Evolutionary conservation across 1,140 invertebrate genomes (phyloP), one percentile per base, ranked within the genome.

Genomic region (Mycetomoellerius zeteki): DNA sequence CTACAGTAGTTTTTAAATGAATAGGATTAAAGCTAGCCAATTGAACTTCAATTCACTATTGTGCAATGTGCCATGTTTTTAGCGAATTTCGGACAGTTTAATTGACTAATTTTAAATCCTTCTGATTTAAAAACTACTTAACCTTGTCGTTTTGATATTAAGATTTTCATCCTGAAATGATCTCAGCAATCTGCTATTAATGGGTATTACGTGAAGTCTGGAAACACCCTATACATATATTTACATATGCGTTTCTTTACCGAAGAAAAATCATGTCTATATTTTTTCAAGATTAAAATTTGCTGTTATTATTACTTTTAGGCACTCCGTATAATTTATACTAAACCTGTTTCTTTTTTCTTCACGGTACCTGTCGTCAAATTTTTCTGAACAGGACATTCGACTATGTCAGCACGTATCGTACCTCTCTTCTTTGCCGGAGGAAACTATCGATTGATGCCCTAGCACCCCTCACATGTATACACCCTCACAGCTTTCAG

Each of bases 371-470:
- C 88, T 89, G 73, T 86, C 81, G 16, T 19, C 21, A 56, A 88
- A 82, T 88, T 82, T 86, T 90, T 56, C 71, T 64, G 71, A 86
- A 88, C 82, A 90, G 87, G 75, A 89, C 82, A 78, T 90, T 91
- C 88, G 69, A 71, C 86, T 75, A 86, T 71, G 85, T 88, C 89
- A 91, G 89, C 90, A 87, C 87, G 85, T 92, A 93, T 92, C 89
- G 87, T 84, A 87, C 88, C 90, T 88, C 85, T 92, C 86, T 92
- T 91, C 89, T 86, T 85, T 73, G 69, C 67, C 65, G 69, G 88
- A 92, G 89, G 91, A 92, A 92, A 88, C 89, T 93, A 93, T 93
- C 93, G 92, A 94, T 94, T 93, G 92, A 93, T 90, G 93, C 91
- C 91, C 88, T 88, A 90, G 80, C 91, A 90, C 85, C 76, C 89